A percentile compares a stretch with the other conserved stretches of the same genome.
Evolutionary conservation across 2,113 vertebrate species (phyloP).

Genomic region (Cyanoramphus novaezelandiae): DNA sequence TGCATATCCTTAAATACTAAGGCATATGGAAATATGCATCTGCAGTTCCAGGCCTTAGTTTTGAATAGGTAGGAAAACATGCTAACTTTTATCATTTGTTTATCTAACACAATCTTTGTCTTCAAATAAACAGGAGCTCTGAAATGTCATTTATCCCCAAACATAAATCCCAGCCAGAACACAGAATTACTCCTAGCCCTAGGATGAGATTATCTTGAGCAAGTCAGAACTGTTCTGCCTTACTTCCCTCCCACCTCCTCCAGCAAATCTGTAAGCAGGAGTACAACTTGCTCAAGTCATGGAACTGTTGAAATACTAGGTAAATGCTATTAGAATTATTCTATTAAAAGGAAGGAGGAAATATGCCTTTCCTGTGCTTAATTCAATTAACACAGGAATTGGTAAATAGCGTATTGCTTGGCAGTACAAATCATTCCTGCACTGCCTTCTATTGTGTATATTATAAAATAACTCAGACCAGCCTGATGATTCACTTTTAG

Average conservation of each 20-base stretch:
- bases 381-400: conserved; percentile 4
- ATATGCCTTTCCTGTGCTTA: conserved; percentile 26
- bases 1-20: not conserved
- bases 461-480: not conserved
- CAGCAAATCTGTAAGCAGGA: not conserved
- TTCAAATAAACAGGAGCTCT: not conserved
- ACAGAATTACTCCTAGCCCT: not conserved
- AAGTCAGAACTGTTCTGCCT: not conserved
- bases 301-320: not conserved
- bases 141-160: not conserved
- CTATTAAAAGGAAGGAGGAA: not conserved
- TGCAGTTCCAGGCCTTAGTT: not conserved
- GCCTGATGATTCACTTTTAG: not conserved
- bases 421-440: not conserved
- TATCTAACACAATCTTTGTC: not conserved
- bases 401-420: not conserved
- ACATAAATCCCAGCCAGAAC: not conserved
- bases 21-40: not conserved
- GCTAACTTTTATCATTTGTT: not conserved
- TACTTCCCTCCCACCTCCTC: not conserved
- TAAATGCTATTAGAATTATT: not conserved
- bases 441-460: not conserved
- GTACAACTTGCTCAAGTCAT: not conserved
- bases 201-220: not conserved
- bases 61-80: not conserved